Evolutionary conservation across 2,113 vertebrate genomes (phyloP).

Genomic region (human): GRCh38 chr7:81680001-81680500

Average conservation of each 20-base stretch:
- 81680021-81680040: neutral
- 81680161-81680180: neutral
- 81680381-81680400: neutral
- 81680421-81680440: neutral
- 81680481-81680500: neutral
- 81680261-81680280: neutral
- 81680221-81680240: neutral
- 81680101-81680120: neutral
- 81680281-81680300: neutral
- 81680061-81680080: neutral
- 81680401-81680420: neutral
- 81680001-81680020: neutral
- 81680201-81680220: neutral
- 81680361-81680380: neutral
- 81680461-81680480: neutral
- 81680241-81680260: neutral
- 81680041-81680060: neutral
- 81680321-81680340: neutral
- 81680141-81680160: neutral
- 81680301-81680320: neutral
- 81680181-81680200: neutral
- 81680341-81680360: neutral
- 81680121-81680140: neutral
- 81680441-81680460: neutral
- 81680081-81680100: neutral